phyloP scores from a whole-genome alignment of 37 sponge, comb jelly and placozoan genomes.

The Theonella swinhoei region DNA sequence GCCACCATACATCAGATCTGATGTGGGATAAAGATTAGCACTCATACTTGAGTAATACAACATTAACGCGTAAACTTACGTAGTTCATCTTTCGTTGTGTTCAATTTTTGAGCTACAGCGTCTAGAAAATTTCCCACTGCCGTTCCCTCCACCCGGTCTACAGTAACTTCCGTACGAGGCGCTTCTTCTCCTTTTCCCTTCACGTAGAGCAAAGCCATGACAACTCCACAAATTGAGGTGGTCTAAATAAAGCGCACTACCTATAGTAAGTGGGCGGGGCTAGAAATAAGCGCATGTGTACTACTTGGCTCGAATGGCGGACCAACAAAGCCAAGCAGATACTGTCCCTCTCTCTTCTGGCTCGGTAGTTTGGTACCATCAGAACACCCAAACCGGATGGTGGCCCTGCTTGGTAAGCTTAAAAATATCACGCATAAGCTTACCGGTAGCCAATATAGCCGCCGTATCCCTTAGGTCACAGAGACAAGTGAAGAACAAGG shows the following conservation, averaged over 20 bases:
- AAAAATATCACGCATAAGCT: no score
- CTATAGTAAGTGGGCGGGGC: neutral
- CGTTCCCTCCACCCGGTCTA: slow-evolving; percentile 3
- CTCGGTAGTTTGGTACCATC: slow-evolving; percentile 9
- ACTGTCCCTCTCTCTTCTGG: neutral
- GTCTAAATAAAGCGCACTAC: no score
- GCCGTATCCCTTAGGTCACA: no score
- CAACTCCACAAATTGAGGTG: neutral
- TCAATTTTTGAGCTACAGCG: neutral
- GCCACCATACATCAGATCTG: slow-evolving; percentile 59
- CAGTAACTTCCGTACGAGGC: neutral
- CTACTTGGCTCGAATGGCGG: neutral
- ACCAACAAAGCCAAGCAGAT: neutral
- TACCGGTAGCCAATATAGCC: no score
- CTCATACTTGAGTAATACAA: no score
- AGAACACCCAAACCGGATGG: neutral
- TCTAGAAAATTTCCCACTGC: slow-evolving; percentile 22
- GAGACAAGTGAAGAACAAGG: no score
- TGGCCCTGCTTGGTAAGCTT: slow-evolving; percentile 31
- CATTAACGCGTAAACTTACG: no score
- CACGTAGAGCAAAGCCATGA: neutral
- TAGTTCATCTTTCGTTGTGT: slow-evolving; percentile 4
- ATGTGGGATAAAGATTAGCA: no score
- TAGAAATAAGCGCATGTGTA: neutral
- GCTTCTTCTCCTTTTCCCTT: neutral